A percentile compares a stretch with the other conserved stretches of the same genome.
These are phyloP conservation scores for Cynopterus brachyotis DNA, from an alignment of 2,113 vertebrate species.

Conservation along the genomic window DNA sequence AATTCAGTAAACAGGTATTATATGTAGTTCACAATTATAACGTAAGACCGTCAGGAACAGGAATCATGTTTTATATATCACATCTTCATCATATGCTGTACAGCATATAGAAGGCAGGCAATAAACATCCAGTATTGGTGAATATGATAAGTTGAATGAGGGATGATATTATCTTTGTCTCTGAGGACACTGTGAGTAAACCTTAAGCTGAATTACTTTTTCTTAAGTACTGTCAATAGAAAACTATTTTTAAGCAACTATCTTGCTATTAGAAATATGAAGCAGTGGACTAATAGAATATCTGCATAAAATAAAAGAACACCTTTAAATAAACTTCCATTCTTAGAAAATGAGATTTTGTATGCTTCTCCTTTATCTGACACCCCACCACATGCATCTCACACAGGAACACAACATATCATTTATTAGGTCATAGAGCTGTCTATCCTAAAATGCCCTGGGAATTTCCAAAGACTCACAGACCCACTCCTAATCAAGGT, in stretches of 20 bases:
- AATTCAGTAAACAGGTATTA: not conserved
- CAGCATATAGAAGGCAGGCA: not conserved
- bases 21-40: not conserved
- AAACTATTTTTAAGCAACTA: not conserved
- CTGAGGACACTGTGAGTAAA: not conserved
- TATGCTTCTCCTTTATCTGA: not conserved
- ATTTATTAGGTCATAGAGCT: not conserved
- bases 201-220: not conserved
- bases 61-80: not conserved
- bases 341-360: not conserved
- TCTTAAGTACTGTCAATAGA: not conserved
- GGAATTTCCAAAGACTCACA: not conserved
- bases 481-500: not conserved
- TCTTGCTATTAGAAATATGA: slow-evolving; percentile 10
- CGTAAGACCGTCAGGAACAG: not conserved
- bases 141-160: not conserved
- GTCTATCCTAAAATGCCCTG: not conserved
- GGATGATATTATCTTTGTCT: not conserved
- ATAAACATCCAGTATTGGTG: not conserved
- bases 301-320: not conserved
- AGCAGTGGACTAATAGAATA: not conserved
- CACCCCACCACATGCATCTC: not conserved
- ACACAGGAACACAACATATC: not conserved
- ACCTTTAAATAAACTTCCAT: not conserved
- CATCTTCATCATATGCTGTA: not conserved